phyloP scores from a whole-genome alignment of 2,797 vertebrate species.

The Platalea minor region DNA sequence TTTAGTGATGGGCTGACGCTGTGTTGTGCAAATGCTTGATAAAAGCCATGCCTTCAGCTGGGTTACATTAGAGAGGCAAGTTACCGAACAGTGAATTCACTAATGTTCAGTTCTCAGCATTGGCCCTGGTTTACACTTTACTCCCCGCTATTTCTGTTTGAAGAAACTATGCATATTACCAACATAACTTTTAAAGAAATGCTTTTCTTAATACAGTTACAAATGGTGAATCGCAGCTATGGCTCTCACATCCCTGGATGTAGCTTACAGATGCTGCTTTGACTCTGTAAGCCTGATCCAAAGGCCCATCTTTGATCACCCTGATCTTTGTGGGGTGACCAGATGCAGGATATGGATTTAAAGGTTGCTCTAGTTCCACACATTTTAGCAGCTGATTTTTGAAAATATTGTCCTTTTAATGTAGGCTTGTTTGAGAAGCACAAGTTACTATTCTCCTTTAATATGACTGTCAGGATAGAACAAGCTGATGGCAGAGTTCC shows the following conservation, averaged over 20 bases:
- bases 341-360: neutral
- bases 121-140: neutral
- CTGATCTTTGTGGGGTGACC: neutral
- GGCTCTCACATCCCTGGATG: neutral
- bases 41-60: neutral
- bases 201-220: neutral
- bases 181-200: neutral
- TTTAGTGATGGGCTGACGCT: neutral
- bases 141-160: neutral
- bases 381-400: neutral
- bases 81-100: neutral
- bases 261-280: neutral
- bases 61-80: neutral
- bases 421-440: slow-evolving; percentile 94
- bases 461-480: slow-evolving; percentile 93
- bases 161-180: neutral
- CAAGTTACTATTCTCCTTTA: slow-evolving; percentile 95
- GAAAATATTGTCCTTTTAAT: neutral
- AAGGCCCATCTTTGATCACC: neutral
- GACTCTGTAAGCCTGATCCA: neutral
- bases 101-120: neutral
- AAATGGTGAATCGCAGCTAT: neutral
- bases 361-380: neutral
- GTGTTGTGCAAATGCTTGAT: neutral
- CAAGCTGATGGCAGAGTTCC: slow-evolving; percentile 85